Conservation (phyloP, 2,888 invertebrate species). For the Halictus quadricinctus region DNA sequence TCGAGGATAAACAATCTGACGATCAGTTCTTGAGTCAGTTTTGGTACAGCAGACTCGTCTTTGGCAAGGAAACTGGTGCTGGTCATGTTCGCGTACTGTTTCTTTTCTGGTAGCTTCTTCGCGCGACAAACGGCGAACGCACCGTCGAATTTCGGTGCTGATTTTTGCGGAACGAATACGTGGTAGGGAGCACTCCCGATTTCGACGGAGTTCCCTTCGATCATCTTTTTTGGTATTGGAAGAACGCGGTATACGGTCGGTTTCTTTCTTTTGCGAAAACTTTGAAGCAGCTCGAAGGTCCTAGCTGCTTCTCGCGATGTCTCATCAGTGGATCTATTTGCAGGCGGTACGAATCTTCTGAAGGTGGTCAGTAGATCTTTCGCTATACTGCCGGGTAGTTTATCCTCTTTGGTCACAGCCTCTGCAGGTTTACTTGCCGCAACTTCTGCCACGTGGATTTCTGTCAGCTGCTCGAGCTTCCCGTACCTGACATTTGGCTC, state of each 20-base stretch:
- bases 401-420: background rate
- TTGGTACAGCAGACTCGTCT: conserved; percentile 48
- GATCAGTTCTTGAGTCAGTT: conserved; percentile 59
- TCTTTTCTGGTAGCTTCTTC: conserved; percentile 71
- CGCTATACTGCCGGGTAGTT: background rate
- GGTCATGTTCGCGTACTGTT: conserved; percentile 49
- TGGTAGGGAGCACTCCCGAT: conserved; percentile 76
- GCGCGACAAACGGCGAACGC: conserved; percentile 68
- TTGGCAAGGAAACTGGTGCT: conserved; percentile 61
- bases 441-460: conserved; percentile 78
- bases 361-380: background rate
- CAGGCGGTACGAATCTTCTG: conserved; percentile 29
- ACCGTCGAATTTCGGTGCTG: conserved; percentile 61
- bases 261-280: conserved; percentile 36
- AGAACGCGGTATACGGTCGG: conserved; percentile 51
- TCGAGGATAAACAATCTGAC: conserved; percentile 78
- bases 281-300: conserved; percentile 45
- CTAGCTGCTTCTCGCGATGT: background rate
- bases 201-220: background rate
- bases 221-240: conserved; percentile 29
- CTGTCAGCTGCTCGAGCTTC: conserved; percentile 85
- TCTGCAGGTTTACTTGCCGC: background rate
- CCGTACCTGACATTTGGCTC: conserved; percentile 84
- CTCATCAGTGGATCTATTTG: background rate
- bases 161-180: conserved; percentile 78